Evolutionary conservation across 2,797 vertebrate genomes (phyloP), one percentile per base, ranked within the genome.

Genomic region (Typhlichthys eigenmanni): DNA sequence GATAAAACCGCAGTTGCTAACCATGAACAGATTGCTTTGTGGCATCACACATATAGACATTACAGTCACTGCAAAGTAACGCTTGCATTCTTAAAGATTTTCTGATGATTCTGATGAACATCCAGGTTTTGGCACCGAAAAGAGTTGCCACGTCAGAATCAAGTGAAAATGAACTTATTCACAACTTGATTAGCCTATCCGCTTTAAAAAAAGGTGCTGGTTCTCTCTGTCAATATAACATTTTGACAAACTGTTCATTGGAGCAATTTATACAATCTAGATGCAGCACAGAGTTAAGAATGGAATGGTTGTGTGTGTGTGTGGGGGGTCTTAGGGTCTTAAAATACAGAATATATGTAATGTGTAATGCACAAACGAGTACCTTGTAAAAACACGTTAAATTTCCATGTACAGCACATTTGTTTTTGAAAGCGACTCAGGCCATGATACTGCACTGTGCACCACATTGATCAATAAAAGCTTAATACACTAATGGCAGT

Each of bases 11-110:
- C 55, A 55, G 24, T 75, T 73, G 47, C 51, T 78, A 80, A 80
- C 78, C 55, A 64, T 62, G 65, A 81, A 50, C 79, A 86, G 81
- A 85, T 80, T 83, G 75, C 74, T 80, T 67, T 49, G 50, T 47
- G 74, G 65, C 72, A 50, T 47, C 62, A 73, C 55, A 57, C 58
- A 19, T 17, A 46, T 55, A 74, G 64, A 46, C 64, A 5, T 55
- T 61, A 55, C 61, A 71, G 70, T 68, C 46, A 80, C 71, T 49
- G 66, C 13, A 77, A 68, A 47, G 62, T 66, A 79, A 72, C 69
- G 66, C 78, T 66, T 76, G 50, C 34, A 75, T 70, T 79, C 48
- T 55, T 51, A 58, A 60, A 19, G 64, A 74, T 43, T 12, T 68
- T 56, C 58, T 63, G 58, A 66, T 46, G 46, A 66, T 66, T 73